Base-by-base conservation (phyloP, 1,140 invertebrate genomes). In the Nilaparvata lugens region DNA sequence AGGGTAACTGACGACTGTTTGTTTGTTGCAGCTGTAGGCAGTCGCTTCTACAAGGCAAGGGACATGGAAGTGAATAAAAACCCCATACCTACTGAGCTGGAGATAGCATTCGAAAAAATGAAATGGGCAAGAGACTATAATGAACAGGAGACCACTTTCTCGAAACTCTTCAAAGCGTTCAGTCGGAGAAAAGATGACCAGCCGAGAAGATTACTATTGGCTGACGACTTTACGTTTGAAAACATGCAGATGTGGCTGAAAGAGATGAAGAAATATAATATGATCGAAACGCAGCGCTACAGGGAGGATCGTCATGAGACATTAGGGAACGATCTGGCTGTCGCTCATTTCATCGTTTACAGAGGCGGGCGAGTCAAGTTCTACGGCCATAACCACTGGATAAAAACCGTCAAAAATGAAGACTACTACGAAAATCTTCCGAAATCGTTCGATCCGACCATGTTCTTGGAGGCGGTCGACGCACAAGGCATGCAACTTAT, bases 361-460 rank as follows among this genome's bases (percentile, higher is more conserved):
- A 71, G 83, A 28, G 81, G 80, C n/a, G 89, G 86, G 0, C 79
- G 80, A 61, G 79, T 89, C 2, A 88, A 83, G 67, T 88, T 89
- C 71, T 70, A 71, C 59, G 70, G 76, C 21, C 67, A 79, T 35
- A 68, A 78, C 28, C 61, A 76, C 13, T 84, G 88, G 87, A 74
- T 79, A 45, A 68, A 78, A 73, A 69, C 78, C 25, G 68, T 78
- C 23, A 67, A 78, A n/a, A 71, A 72, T 4, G 67, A 75, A 16
- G 56, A 70, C 23, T 58, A 62, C 16, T 58, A 65, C 43, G 69
- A 71, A 45, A 67, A 77, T 52, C 70, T 92, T 25, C 88, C 88
- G 19, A 64, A 64, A 1, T 67, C 58, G 3, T 85, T 76, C 62
- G 66, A 81, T 64, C 69, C 77, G 0, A 70, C 70, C 6, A 82